Evolutionary conservation across 2,797 vertebrate species (phyloP).

Genomic region (Heliangelus exortis): DNA sequence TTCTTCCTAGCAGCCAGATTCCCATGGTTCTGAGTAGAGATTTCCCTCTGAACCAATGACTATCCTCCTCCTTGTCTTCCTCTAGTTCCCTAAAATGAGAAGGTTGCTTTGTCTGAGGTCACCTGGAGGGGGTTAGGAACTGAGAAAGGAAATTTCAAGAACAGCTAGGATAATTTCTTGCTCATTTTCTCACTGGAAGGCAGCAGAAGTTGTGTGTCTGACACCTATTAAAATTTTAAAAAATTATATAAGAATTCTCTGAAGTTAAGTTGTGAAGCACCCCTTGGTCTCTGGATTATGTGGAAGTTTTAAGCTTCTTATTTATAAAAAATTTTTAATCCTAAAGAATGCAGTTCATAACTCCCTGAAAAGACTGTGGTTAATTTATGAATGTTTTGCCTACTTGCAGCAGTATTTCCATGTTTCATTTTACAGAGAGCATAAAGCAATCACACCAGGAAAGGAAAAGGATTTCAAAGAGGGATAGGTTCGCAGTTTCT

Average conservation of each 20-base stretch:
- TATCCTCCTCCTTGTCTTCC: not conserved
- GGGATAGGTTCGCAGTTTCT: not conserved
- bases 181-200: not conserved
- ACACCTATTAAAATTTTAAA: not conserved
- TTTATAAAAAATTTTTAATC: not conserved
- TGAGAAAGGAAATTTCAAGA: not conserved
- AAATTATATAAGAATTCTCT: not conserved
- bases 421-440: not conserved
- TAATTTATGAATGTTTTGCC: not conserved
- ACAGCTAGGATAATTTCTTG: not conserved
- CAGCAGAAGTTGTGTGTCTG: not conserved
- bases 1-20: not conserved
- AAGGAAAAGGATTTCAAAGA: constrained; percentile 1
- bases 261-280: not conserved
- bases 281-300: not conserved
- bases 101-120: not conserved
- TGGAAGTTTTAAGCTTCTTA: not conserved
- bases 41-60: not conserved
- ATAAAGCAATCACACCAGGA: not conserved
- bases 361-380: not conserved
- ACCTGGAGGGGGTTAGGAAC: not conserved
- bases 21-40: not conserved
- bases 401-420: not conserved
- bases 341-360: not conserved
- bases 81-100: not conserved